A percentile compares a stretch with the other conserved stretches of the same genome.
Conservation (phyloP, 2,797 vertebrate genomes). For the Macroramphosus scolopax region DNA sequence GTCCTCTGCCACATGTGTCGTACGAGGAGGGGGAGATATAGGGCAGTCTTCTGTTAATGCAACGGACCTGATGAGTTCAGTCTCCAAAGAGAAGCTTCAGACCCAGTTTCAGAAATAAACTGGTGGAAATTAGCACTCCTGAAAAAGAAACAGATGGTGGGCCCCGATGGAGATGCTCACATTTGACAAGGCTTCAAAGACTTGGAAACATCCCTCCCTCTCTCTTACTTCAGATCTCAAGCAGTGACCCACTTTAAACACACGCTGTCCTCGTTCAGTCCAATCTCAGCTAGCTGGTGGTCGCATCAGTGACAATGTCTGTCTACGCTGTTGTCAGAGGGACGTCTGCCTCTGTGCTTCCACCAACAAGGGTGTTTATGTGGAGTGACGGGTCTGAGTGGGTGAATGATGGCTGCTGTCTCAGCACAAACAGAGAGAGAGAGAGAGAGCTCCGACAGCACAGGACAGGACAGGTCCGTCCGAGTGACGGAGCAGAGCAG, state of each 20-base stretch:
- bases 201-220: slow-evolving; percentile 25
- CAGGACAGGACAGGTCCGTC: slow-evolving; percentile 34
- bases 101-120: slow-evolving; percentile 60
- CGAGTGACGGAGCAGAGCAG: slow-evolving; percentile 35
- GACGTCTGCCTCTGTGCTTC: slow-evolving; percentile 15
- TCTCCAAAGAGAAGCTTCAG: slow-evolving; percentile 34
- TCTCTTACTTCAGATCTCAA: slow-evolving; percentile 16
- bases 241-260: slow-evolving; percentile 49
- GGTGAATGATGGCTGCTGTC: slow-evolving; percentile 47
- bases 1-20: slow-evolving; percentile 2
- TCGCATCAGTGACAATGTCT: slow-evolving; percentile 43
- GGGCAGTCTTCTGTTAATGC: slow-evolving; percentile 16
- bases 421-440: slow-evolving; percentile 49
- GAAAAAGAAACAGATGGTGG: slow-evolving; percentile 47
- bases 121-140: slow-evolving; percentile 39
- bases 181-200: slow-evolving; percentile 53
- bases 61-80: slow-evolving; percentile 5
- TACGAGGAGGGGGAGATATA: slow-evolving; percentile 11
- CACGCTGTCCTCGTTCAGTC: slow-evolving; percentile 20
- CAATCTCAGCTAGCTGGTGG: slow-evolving; percentile 28
- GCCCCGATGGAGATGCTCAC: slow-evolving; percentile 42
- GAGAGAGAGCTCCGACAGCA: slow-evolving; percentile 41
- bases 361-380: slow-evolving; percentile 52
- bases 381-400: slow-evolving; percentile 46
- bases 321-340: slow-evolving; percentile 37